Conservation (phyloP, 2,113 vertebrate species). For the Calypte anna region DNA sequence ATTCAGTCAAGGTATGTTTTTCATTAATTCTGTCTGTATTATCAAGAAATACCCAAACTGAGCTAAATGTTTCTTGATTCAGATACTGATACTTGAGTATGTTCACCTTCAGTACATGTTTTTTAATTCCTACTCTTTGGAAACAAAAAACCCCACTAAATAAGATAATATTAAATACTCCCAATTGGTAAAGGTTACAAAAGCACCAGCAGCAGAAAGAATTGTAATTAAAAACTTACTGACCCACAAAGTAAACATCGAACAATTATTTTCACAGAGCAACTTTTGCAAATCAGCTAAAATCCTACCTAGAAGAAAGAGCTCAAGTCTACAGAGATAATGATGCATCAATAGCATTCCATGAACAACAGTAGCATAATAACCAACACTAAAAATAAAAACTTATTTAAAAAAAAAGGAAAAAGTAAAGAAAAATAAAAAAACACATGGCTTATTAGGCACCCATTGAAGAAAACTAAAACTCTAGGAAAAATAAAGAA, state of each 20-base stretch:
- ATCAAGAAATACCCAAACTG: not conserved
- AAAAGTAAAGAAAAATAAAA: not conserved
- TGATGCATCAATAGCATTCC: not conserved
- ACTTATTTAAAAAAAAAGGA: not conserved
- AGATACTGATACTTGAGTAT: not conserved
- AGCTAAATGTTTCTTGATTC: not conserved
- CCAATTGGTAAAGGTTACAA: slow-evolving; percentile 6
- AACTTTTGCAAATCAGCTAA: slow-evolving; percentile 7
- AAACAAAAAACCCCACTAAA: slow-evolving; percentile 14
- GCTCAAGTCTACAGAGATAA: not conserved
- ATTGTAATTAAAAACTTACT: slow-evolving; percentile 22
- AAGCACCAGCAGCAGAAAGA: slow-evolving; percentile 1
- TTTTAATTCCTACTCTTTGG: slow-evolving; percentile 46
- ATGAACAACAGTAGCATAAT: not conserved
- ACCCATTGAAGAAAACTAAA: slow-evolving; percentile 56
- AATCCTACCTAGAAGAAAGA: not conserved
- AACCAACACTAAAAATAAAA: not conserved
- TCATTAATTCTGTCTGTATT: not conserved
- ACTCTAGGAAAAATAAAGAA: slow-evolving; percentile 50
- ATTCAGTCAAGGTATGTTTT: not conserved
- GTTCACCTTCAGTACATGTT: not conserved
- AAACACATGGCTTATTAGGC: slow-evolving; percentile 31
- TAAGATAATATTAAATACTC: slow-evolving; percentile 4
- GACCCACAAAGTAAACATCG: not conserved
- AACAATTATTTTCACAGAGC: not conserved